These are phyloP conservation scores for Anabas testudineus DNA, from an alignment of 2,797 vertebrate genomes.

Conservation along the genomic window DNA sequence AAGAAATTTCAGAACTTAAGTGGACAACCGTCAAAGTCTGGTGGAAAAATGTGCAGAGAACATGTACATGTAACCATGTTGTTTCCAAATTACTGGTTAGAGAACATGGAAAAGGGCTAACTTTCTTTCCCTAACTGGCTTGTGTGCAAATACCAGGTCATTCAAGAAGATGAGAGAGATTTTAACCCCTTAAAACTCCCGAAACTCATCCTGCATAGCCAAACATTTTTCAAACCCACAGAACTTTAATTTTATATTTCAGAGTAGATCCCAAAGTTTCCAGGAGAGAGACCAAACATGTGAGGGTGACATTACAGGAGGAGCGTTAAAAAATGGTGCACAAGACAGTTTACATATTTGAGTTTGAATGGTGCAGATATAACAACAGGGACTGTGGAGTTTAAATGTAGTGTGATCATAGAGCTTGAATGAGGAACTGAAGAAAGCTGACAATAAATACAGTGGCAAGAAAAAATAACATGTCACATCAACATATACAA, in stretches of 20 bases:
- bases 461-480: too few species aligned
- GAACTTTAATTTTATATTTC: neutral
- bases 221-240: conserved; percentile 19
- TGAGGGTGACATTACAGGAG: neutral
- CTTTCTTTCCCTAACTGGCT: conserved; percentile 31
- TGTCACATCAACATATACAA: too few species aligned
- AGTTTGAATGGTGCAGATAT: neutral
- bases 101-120: conserved; percentile 46
- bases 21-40: conserved; percentile 13
- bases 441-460: neutral
- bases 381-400: neutral
- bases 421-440: neutral
- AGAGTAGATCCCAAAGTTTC: neutral
- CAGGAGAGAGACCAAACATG: neutral
- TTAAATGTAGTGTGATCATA: conserved; percentile 1
- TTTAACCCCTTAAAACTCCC: conserved; percentile 11
- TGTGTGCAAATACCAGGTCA: conserved; percentile 7
- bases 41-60: conserved; percentile 59
- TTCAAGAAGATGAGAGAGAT: conserved; percentile 14
- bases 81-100: conserved; percentile 56
- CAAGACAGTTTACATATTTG: neutral
- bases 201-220: neutral
- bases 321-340: neutral
- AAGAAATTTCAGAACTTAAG: conserved; percentile 26
- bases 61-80: conserved; percentile 25